These are phyloP conservation scores for Erannis defoliaria DNA, from an alignment of 2,888 invertebrate species.

Conservation along the genomic window DNA sequence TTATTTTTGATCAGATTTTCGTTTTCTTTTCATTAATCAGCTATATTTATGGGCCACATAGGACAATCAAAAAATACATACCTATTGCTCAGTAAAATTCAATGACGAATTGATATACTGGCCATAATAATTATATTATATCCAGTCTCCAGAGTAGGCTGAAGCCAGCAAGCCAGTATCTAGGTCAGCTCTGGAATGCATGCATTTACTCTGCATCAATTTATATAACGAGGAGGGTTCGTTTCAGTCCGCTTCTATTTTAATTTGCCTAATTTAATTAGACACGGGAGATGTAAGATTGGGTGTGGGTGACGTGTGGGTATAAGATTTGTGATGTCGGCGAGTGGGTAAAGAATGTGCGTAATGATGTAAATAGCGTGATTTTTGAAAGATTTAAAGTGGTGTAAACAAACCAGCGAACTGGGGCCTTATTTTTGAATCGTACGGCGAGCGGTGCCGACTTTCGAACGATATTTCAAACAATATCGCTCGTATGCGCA, in stretches of 20 bases:
- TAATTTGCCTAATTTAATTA: slow-evolving; percentile 38
- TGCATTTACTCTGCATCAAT: slow-evolving; percentile 42
- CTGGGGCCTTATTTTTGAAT: too few species aligned
- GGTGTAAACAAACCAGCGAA: background rate
- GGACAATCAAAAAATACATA: background rate
- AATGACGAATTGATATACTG: slow-evolving; percentile 17
- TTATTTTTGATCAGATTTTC: too few species aligned
- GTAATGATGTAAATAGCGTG: slow-evolving; percentile 21
- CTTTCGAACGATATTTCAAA: too few species aligned
- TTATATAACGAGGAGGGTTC: slow-evolving; percentile 44
- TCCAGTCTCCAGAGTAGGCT: slow-evolving; percentile 46
- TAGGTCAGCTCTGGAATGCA: slow-evolving; percentile 60
- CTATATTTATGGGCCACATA: too few species aligned
- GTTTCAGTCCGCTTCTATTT: slow-evolving; percentile 48
- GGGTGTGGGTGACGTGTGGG: too few species aligned
- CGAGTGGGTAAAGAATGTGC: slow-evolving; percentile 17
- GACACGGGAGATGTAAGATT: slow-evolving; percentile 27
- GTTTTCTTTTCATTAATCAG: too few species aligned
- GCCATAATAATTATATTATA: slow-evolving; percentile 3
- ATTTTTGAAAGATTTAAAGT: slow-evolving; percentile 12
- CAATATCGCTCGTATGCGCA: too few species aligned
- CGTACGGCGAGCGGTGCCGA: too few species aligned
- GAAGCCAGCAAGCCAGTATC: slow-evolving; percentile 50
- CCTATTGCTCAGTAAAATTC: background rate
- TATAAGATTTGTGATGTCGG: slow-evolving; percentile 18